phyloP scores from a whole-genome alignment of 2,113 vertebrate genomes.

The Odontesthes bonariensis region DNA sequence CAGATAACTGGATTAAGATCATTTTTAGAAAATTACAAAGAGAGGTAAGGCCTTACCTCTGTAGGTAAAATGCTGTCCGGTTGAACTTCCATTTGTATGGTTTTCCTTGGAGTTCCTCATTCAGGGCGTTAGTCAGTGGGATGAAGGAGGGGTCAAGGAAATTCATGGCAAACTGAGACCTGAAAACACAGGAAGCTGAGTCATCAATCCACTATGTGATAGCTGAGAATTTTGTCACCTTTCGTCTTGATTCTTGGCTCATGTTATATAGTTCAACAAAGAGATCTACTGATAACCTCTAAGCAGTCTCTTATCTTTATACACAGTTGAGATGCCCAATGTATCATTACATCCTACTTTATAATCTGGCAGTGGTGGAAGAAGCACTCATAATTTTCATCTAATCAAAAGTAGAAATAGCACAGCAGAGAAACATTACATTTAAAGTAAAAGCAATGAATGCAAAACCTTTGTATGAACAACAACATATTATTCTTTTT shows the following conservation, averaged over 20 bases:
- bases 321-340: background rate
- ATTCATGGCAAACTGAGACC: constrained; percentile 97
- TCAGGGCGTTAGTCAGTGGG: constrained; percentile 90
- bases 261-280: background rate
- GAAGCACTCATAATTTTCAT: background rate
- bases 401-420: background rate
- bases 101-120: constrained; percentile 92
- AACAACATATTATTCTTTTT: too few relatives aligned
- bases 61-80: constrained; percentile 90
- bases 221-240: background rate
- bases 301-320: background rate
- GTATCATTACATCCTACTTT: background rate
- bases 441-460: too few relatives aligned
- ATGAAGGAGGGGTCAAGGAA: constrained; percentile 96
- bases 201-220: background rate
- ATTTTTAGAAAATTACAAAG: background rate
- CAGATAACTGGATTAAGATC: too few relatives aligned
- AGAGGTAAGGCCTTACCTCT: constrained; percentile 82
- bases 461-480: too few relatives aligned
- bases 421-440: too few relatives aligned
- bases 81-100: constrained; percentile 94
- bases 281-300: background rate
- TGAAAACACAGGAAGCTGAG: constrained; percentile 57
- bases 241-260: background rate
- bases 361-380: background rate